These are phyloP conservation scores for Scarus forsteni DNA, from an alignment of 2,797 vertebrate species.

Conservation along the genomic window DNA sequence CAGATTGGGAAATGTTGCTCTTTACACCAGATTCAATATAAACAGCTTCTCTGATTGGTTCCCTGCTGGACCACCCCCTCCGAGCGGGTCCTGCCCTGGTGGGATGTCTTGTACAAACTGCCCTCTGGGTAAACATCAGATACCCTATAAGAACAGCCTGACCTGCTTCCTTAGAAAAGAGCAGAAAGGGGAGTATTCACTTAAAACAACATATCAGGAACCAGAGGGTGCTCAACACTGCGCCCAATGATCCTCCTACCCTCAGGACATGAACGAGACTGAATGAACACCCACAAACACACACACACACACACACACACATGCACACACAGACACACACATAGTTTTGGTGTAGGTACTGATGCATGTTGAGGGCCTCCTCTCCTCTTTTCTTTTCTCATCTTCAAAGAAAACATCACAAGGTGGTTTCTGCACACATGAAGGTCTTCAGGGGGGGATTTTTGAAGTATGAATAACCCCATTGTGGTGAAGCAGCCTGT, in stretches of 20 bases:
- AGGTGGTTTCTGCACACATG: constrained; percentile 26
- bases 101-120: constrained; percentile 60
- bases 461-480: constrained; percentile 7
- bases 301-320: neutral
- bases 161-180: constrained; percentile 60
- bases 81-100: constrained; percentile 26
- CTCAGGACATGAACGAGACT: constrained; percentile 17
- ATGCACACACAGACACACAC: constrained; percentile 4
- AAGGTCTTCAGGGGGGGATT: neutral
- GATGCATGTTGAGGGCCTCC: constrained; percentile 19
- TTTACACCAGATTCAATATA: constrained; percentile 28
- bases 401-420: constrained; percentile 45
- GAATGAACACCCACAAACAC: neutral
- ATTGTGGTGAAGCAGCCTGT: constrained; percentile 17
- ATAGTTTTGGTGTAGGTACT: constrained; percentile 23
- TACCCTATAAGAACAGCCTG: constrained; percentile 54
- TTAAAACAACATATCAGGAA: constrained; percentile 58
- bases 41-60: constrained; percentile 55
- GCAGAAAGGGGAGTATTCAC: constrained; percentile 54
- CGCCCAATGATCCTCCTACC: constrained; percentile 12
- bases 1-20: constrained; percentile 51
- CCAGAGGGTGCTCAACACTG: constrained; percentile 25
- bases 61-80: constrained; percentile 42
- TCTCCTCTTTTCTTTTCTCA: constrained; percentile 5
- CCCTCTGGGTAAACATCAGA: constrained; percentile 63